Conservation (phyloP, 2,113 vertebrate genomes). For the Amblyornis subalaris region DNA sequence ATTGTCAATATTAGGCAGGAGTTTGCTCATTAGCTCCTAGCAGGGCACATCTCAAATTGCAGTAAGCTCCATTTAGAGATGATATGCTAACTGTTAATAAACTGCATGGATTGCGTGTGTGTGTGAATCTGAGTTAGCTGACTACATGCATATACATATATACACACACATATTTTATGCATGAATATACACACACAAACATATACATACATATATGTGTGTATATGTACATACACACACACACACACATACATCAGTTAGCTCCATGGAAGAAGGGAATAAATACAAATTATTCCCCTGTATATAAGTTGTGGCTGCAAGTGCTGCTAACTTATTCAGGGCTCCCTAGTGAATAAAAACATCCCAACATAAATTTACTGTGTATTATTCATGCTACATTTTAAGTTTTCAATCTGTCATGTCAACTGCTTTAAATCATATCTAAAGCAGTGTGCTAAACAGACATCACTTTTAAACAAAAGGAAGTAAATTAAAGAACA, state of each 20-base stretch:
- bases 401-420: constrained; percentile 61
- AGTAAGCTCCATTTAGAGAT: constrained; percentile 67
- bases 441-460: constrained; percentile 30
- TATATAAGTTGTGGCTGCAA: constrained; percentile 54
- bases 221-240: fast-evolving
- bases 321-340: constrained; percentile 35
- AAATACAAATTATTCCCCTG: constrained; percentile 40
- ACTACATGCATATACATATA: not conserved
- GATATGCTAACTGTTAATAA: constrained; percentile 73
- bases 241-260: not conserved
- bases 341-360: constrained; percentile 51
- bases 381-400: constrained; percentile 64
- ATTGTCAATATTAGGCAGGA: constrained; percentile 76
- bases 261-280: constrained; percentile 4
- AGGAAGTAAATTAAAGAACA: constrained; percentile 56
- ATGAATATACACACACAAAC: not conserved
- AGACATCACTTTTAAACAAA: constrained; percentile 53
- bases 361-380: constrained; percentile 63
- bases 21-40: constrained; percentile 76
- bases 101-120: not conserved
- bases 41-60: constrained; percentile 69
- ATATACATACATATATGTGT: fast-evolving
- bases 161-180: not conserved
- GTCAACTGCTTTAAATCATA: constrained; percentile 54
- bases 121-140: not conserved